Conservation (phyloP, 2,113 vertebrate genomes). For the Lipophrys pholis region DNA sequence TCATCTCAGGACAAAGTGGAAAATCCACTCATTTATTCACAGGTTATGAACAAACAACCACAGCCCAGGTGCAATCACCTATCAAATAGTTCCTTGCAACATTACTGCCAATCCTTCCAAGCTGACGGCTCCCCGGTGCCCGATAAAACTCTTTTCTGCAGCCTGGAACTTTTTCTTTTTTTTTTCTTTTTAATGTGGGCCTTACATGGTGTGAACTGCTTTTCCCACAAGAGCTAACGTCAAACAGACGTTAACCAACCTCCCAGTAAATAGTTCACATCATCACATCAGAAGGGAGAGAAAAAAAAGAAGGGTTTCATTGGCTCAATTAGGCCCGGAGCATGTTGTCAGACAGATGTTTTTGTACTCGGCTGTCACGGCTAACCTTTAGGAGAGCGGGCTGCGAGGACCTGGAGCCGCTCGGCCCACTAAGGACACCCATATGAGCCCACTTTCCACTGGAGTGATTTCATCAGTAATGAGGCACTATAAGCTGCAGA, state of each 20-base stretch:
- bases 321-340: conserved; percentile 66
- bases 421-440: conserved; percentile 73
- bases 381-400: conserved; percentile 69
- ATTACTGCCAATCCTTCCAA: too few species aligned
- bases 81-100: conserved; percentile 22
- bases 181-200: conserved; percentile 34
- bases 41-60: conserved; percentile 33
- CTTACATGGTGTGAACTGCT: conserved; percentile 69
- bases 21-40: conserved; percentile 36
- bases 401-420: conserved; percentile 70
- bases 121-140: conserved; percentile 65
- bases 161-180: conserved; percentile 61
- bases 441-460: conserved; percentile 80
- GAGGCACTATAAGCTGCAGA: conserved; percentile 83
- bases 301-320: conserved; percentile 38
- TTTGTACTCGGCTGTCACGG: conserved; percentile 74
- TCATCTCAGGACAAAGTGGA: conserved; percentile 25
- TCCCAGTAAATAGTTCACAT: conserved; percentile 72
- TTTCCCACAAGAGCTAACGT: conserved; percentile 80
- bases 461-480: conserved; percentile 82
- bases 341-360: conserved; percentile 79
- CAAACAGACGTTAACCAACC: conserved; percentile 74
- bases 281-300: conserved; percentile 54
- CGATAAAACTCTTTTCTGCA: conserved; percentile 48
- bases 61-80: conserved; percentile 8